Conservation (phyloP, 2,797 vertebrate species). For the Takifugu rubripes region DNA sequence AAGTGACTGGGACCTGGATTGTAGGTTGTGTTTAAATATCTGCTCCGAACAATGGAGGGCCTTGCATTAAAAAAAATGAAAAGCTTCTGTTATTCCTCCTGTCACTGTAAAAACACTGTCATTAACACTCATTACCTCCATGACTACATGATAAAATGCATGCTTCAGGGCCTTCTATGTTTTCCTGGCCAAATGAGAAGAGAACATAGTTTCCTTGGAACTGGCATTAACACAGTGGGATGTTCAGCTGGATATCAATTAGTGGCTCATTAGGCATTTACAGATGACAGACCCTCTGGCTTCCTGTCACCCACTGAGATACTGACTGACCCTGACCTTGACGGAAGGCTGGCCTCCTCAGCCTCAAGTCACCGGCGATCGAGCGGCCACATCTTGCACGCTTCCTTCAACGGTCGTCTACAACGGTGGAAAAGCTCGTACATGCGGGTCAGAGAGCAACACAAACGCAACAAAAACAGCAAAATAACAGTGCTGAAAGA, state of each 20-base stretch:
- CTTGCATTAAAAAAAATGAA: too few species aligned
- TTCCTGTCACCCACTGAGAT: constrained; percentile 55
- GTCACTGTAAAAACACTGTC: constrained; percentile 20
- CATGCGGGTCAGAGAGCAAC: too few species aligned
- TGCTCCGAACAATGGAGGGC: too few species aligned
- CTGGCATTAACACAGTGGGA: constrained; percentile 52
- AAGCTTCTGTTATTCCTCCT: constrained; percentile 2
- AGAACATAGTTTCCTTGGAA: constrained; percentile 43
- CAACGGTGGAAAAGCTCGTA: too few species aligned
- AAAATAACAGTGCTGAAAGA: neutral
- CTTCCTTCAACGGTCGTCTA: constrained; percentile 12
- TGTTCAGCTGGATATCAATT: constrained; percentile 72
- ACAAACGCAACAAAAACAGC: neutral
- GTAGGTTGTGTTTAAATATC: too few species aligned
- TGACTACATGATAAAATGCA: constrained; percentile 42
- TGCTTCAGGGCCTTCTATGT: constrained; percentile 38
- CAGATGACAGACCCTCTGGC: constrained; percentile 45
- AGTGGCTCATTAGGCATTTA: constrained; percentile 65
- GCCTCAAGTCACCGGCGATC: constrained; percentile 8
- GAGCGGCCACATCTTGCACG: constrained; percentile 5
- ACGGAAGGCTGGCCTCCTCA: constrained; percentile 18
- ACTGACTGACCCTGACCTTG: constrained; percentile 60
- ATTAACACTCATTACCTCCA: constrained; percentile 27
- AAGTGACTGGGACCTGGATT: too few species aligned
- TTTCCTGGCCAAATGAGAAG: constrained; percentile 40